Percentiles rank a stretch among this genome's conserved stretches.
Conservation (phyloP, 2,797 vertebrate species). For the Chelon labrosus region DNA sequence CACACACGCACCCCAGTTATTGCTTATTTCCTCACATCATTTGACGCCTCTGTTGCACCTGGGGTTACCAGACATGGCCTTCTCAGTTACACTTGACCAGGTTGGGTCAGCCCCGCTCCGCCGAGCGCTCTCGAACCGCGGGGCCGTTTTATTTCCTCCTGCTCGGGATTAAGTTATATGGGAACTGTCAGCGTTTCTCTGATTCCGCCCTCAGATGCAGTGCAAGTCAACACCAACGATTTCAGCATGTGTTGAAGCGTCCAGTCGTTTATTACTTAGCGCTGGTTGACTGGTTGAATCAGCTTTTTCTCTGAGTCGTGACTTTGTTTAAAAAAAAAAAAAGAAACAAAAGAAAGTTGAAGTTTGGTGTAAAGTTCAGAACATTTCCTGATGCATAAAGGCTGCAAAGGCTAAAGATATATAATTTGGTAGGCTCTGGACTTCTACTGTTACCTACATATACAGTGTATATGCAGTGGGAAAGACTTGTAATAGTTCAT, state of each 20-base stretch:
- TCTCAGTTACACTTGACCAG: constrained; percentile 74
- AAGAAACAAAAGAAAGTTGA: too few relatives aligned
- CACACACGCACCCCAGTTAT: constrained; percentile 49
- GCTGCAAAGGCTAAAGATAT: too few relatives aligned
- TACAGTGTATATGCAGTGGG: too few relatives aligned
- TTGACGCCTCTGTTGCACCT: constrained; percentile 71
- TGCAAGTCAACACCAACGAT: constrained; percentile 67
- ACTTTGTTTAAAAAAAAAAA: neutral
- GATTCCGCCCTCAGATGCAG: constrained; percentile 63
- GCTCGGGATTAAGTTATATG: constrained; percentile 79
- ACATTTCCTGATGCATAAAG: too few relatives aligned
- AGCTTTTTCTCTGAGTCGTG: constrained; percentile 32
- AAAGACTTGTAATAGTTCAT: too few relatives aligned
- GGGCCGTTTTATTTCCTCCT: constrained; percentile 70
- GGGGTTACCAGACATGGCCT: constrained; percentile 69
- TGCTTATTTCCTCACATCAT: constrained; percentile 74
- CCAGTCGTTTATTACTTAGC: constrained; percentile 26
- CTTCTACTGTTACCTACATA: too few relatives aligned
- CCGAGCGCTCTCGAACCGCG: constrained; percentile 43
- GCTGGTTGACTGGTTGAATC: constrained; percentile 8
- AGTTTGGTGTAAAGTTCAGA: too few relatives aligned
- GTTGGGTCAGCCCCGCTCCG: constrained; percentile 46
- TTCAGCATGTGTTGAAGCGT: constrained; percentile 68
- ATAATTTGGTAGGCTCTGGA: too few relatives aligned
- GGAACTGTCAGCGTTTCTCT: constrained; percentile 80